Conservation (phyloP, 2,888 invertebrate species). For the Dilophus febrilis region DNA sequence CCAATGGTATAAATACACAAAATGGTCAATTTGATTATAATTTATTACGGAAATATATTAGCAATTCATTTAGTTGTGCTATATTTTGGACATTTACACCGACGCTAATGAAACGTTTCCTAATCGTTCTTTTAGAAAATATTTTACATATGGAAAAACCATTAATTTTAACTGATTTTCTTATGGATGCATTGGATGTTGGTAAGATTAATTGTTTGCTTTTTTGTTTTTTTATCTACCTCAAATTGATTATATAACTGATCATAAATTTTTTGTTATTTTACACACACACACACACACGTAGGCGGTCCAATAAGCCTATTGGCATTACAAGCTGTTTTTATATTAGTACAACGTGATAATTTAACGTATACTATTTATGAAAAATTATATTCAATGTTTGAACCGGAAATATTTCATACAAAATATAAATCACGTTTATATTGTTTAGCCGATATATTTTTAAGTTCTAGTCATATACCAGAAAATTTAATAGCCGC, state of each 20-base stretch:
- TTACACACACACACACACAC: too few relatives aligned
- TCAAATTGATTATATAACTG: background rate
- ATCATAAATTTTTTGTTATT: constrained; percentile 12
- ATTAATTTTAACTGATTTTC: constrained; percentile 72
- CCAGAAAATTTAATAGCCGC: constrained; percentile 84
- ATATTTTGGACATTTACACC: constrained; percentile 53
- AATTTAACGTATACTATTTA: constrained; percentile 93
- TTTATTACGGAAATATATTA: constrained; percentile 38
- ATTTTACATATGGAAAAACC: constrained; percentile 68
- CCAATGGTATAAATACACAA: constrained; percentile 10
- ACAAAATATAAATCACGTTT: constrained; percentile 79
- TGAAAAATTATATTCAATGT: constrained; percentile 85
- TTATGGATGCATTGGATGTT: constrained; percentile 74
- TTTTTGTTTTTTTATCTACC: background rate
- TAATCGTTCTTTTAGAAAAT: constrained; percentile 65
- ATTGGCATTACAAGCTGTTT: constrained; percentile 80
- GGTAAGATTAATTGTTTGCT: constrained; percentile 30
- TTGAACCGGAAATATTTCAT: constrained; percentile 79
- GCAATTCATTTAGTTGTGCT: constrained; percentile 60
- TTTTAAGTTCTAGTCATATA: constrained; percentile 83
- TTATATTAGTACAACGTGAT: constrained; percentile 73
- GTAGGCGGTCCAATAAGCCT: constrained; percentile 77
- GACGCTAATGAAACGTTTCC: constrained; percentile 56
- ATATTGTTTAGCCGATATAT: constrained; percentile 75
- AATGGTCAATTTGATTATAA: constrained; percentile 43